Evolutionary conservation across 2,797 vertebrate genomes (phyloP).

Genomic region (Sciurus carolinensis): DNA sequence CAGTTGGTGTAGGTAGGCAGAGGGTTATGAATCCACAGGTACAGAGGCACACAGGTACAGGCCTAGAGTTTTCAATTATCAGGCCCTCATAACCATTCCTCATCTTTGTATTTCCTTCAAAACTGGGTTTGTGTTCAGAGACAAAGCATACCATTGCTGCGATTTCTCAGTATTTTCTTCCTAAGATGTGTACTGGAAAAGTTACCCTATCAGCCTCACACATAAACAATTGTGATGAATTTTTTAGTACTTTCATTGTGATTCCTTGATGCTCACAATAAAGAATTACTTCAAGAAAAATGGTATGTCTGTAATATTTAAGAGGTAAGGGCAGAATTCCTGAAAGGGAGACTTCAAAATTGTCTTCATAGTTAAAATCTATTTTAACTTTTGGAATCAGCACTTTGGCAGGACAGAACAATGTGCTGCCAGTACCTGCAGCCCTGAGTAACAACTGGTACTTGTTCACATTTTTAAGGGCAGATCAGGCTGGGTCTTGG

Average conservation of each 20-base stretch:
- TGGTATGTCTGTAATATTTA: background rate
- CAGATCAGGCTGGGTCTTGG: background rate
- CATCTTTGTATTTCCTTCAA: background rate
- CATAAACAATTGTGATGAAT: background rate
- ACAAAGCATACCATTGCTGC: background rate
- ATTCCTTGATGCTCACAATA: constrained; percentile 2
- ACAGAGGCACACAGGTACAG: background rate
- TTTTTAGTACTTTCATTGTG: constrained; percentile 28
- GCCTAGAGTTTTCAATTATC: background rate
- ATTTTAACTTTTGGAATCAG: background rate
- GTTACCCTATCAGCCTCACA: background rate
- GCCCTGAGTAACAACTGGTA: background rate
- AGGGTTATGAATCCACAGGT: background rate
- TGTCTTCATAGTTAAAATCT: background rate
- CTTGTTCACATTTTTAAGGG: background rate
- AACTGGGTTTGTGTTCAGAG: background rate
- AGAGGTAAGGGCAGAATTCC: background rate
- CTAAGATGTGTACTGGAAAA: background rate
- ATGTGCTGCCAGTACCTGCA: background rate
- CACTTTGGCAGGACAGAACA: background rate
- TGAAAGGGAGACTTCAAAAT: background rate
- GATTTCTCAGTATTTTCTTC: background rate
- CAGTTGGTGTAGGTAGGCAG: background rate
- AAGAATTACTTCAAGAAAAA: background rate
- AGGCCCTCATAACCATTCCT: background rate